A percentile compares a stretch with the other conserved stretches of the same genome.
Evolutionary conservation across 2,797 vertebrate species (phyloP).

Genomic region (Taenioides sp.): DNA sequence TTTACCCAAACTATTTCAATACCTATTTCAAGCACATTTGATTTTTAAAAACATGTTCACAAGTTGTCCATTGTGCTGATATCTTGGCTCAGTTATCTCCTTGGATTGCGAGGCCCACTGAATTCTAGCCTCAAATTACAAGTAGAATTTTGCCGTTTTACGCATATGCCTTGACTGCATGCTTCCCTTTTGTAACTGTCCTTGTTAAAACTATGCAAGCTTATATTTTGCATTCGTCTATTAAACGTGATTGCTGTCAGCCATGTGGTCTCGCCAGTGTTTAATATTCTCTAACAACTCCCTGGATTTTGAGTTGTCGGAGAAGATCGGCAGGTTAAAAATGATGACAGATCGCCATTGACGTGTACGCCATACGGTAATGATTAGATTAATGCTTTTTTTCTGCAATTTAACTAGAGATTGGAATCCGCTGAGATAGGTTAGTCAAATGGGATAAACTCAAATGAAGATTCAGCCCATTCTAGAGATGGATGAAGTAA

Average conservation of each 20-base stretch:
- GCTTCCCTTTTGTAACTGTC: background rate
- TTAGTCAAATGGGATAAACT: constrained; percentile 23
- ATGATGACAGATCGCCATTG: constrained; percentile 22
- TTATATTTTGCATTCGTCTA: constrained; percentile 1
- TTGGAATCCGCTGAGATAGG: constrained; percentile 12
- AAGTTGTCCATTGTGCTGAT: too few species aligned
- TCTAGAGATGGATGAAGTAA: too few species aligned
- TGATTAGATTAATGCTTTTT: constrained; percentile 6
- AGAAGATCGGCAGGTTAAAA: constrained; percentile 22
- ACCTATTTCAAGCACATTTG: too few species aligned
- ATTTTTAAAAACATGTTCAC: background rate
- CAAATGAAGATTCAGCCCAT: background rate
- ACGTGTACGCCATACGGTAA: constrained; percentile 18
- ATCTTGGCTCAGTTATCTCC: too few species aligned
- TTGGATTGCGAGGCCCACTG: background rate
- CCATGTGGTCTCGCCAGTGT: constrained; percentile 2
- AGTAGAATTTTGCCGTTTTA: background rate
- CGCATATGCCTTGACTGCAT: background rate
- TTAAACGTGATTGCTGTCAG: constrained; percentile 26
- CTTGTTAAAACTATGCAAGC: constrained; percentile 3
- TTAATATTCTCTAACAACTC: constrained; percentile 16
- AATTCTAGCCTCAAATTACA: background rate
- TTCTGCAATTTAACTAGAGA: constrained; percentile 25
- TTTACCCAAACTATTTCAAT: too few species aligned
- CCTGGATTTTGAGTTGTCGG: background rate